Base-by-base conservation (phyloP, 2,797 vertebrate species). In the Molossus alvarezi region DNA sequence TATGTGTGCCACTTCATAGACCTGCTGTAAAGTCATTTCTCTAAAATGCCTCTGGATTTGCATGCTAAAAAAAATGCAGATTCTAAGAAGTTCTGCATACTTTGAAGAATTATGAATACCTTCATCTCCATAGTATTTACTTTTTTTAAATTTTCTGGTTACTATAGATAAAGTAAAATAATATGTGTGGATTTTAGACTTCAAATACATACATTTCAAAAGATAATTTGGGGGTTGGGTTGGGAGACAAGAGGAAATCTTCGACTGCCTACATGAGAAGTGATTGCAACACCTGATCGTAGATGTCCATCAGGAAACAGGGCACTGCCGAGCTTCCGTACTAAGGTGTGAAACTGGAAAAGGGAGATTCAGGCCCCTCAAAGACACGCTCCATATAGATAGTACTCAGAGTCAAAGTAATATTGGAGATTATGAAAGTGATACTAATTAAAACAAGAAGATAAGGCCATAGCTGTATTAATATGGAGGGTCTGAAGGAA, bases 101-200 rank as follows among this genome's bases (percentile, higher is more conserved):
- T 95, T 95, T 73, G 48, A 51, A 10, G 9, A 91, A 58, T 87
- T 64, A 51, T 27, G 45, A 95, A 5, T 8, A 62, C 6, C 23
- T 6, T 53, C 5, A 58, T 11, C 5, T 67, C 14, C 57, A 9
- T 53, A 87, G 9, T 58, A 17, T 79, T 45, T 17, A 27, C 23
- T 67, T 93, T 88, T 83, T 67, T 93, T 88, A 80, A 11, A 27
- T 73, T 12, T 77, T 94, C 41, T 95, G 48, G 58, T 41, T 11
- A 71, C 7, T 83, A 15, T 64, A 65, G 55, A 81, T 76, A 72
- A 88, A 75, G 3, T 21, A 93, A 57, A 91, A 53, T 41, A 41
- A 1, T 33, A 76, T 13, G 6, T 13, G 6, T 14, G 2, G 3
- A 72, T 25, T 90, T 91, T 33, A 85, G 41, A 77, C 82, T 69